Base-by-base conservation (phyloP, 2,797 vertebrate species). In the Pseudopleuronectes americanus region DNA sequence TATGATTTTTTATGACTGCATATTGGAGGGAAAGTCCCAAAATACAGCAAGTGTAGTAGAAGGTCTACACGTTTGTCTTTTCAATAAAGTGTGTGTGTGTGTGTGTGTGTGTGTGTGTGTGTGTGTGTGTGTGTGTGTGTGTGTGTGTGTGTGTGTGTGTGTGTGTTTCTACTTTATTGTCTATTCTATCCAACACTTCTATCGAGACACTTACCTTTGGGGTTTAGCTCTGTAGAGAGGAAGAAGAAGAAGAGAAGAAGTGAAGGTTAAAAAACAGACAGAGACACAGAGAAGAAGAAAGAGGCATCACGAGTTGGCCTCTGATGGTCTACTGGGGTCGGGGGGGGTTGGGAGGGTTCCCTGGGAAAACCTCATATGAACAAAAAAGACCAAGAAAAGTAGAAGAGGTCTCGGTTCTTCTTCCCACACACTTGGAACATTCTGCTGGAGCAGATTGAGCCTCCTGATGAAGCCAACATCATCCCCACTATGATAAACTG, bases 221-320 rank as follows among this genome's bases (percentile, higher is more conserved):
- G 93, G 70, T 94, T 95, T 47, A 94, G 87, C 64, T 94, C 94
- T 94, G 90, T 71, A 71, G 74, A 83, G 71, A 45, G 16, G 7
- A 8, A 45, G 43, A 17, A 16, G 17, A 45, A 79, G 61, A 84
- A 47, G 45, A 83, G 69, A 64, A 78, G 49, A 74, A 51, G 24
- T 22, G 47, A 70, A 73, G 28, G 57, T 83, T 80, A 71, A 28
- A 76, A 56, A 51, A 13, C 41, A 43, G 4, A 33, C 31, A 33
- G 12, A 43, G 10, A 43, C 16, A 43, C 1, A 17, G 14, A 41
- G 19, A 23, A 68, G 6, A 56, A 59, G 38, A 61, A 24, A 51
- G 55, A 49, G 3, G 59, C 7, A 23, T 65, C 48, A 53, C 10
- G 9, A 51, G 26, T 36, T 64, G 57, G 55, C 26, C 36, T 60